Base-by-base conservation (phyloP, 2,113 vertebrate species). In the Heliornis fulica region DNA sequence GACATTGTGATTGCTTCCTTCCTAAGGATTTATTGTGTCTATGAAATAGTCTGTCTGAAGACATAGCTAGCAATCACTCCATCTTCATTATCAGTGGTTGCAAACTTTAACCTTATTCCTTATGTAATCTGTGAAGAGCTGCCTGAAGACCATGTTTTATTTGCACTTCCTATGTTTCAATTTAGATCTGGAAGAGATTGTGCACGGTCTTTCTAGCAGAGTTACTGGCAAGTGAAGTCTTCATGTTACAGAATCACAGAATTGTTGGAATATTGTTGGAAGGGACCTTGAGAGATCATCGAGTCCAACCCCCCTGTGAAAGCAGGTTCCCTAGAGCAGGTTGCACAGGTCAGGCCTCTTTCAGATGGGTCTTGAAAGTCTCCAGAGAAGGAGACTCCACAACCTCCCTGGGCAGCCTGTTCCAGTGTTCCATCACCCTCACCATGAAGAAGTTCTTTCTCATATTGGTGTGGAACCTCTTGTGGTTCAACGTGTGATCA, bases 51-150 rank as follows among this genome's bases (percentile, higher is more conserved):
- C 5, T 2, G 1, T 56, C 20, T 66, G 70, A 85, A 87, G 25
- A 50, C 12, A 40, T 2, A 83, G 32, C 21, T 36, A 53, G 29
- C 16, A 54, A 26, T 56, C 0, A 0, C 16, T 92, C 32, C 23
- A 7, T 45, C 13, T 66, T 66, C 64, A 17, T 65, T 51, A 45
- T 34, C 45, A 41, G 17, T 69, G 50, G 31, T 23, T 76, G 31
- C 18, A 86, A 48, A 76, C 64, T 71, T 88, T 51, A 43, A 8
- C 43, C 20, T 71, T 28, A 83, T 43, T 79, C 15, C 34, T 51
- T 75, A 46, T 7, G 25, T 46, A 78, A 59, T 54, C 54, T 38
- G 0, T 63, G 65, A 59, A 61, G 56, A 66, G 9, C 6, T 40
- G 46, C 54, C 41, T 17, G 40, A 83, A 63, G 32, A 8, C 20